phyloP scores from a whole-genome alignment of 2,888 invertebrate species.

The Torymus texanus region DNA sequence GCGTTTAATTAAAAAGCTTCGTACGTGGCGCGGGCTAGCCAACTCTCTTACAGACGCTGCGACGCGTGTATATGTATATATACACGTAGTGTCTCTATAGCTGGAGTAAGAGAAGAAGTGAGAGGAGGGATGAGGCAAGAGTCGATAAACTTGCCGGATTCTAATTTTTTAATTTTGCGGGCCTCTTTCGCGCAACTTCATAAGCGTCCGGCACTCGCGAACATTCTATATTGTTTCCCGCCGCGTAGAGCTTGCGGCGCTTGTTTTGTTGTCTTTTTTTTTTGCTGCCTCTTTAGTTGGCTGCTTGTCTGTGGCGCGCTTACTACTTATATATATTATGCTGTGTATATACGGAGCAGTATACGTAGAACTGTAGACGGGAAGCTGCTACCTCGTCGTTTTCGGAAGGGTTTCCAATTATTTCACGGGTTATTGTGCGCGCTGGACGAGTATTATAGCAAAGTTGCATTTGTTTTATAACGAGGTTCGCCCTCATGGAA shows the following conservation, averaged over 20 bases:
- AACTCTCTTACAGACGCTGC: conserved; percentile 21
- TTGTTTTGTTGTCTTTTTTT: not conserved
- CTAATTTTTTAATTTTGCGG: conserved; percentile 54
- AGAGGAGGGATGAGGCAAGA: not conserved
- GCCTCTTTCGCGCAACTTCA: conserved; percentile 40
- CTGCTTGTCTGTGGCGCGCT: not conserved
- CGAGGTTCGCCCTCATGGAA: too few species aligned
- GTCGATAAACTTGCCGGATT: conserved; percentile 52
- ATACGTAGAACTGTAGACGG: too few species aligned
- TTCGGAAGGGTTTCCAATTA: too few species aligned
- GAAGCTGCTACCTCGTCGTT: too few species aligned
- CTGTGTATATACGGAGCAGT: too few species aligned
- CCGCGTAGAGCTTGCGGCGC: not conserved
- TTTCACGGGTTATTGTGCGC: too few species aligned
- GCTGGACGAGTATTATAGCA: too few species aligned
- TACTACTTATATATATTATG: not conserved
- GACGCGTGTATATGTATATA: not conserved
- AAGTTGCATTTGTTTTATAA: too few species aligned
- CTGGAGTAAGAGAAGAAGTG: too few species aligned
- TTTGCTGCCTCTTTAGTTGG: not conserved
- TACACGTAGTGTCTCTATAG: not conserved
- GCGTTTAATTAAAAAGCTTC: conserved; percentile 70
- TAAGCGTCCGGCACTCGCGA: conserved; percentile 5
- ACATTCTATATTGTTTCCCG: not conserved
- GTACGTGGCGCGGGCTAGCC: conserved; percentile 52